These are phyloP conservation scores for Trinorchestia longiramus DNA, from an alignment of 1,140 invertebrate genomes.

Conservation along the genomic window DNA sequence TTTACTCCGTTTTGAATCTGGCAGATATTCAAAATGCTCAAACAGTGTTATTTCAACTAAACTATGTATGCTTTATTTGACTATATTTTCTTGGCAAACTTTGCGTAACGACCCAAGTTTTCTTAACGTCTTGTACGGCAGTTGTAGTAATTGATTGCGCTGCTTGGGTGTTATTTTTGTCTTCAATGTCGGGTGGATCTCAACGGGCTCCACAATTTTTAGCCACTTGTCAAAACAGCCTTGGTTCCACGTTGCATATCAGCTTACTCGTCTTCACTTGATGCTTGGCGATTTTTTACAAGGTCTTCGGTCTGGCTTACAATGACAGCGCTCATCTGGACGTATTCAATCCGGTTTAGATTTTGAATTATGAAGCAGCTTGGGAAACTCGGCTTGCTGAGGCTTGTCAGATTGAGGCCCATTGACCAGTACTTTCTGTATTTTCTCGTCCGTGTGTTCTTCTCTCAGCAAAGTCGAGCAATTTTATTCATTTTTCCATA, in stretches of 20 bases:
- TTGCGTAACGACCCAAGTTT: too few relatives aligned
- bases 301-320: not conserved
- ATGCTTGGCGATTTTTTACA: not conserved
- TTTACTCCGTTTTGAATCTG: too few relatives aligned
- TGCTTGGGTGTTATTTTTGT: too few relatives aligned
- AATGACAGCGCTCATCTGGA: slow-evolving; percentile 24
- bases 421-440: not conserved
- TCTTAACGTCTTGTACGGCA: too few relatives aligned
- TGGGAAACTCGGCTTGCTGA: not conserved
- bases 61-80: too few relatives aligned
- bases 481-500: too few relatives aligned
- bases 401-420: not conserved
- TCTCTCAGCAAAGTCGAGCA: not conserved
- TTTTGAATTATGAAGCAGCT: not conserved
- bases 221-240: not conserved
- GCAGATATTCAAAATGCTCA: too few relatives aligned
- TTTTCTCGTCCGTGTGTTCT: not conserved
- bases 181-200: not conserved
- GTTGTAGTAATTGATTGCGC: too few relatives aligned
- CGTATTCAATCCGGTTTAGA: not conserved
- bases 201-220: slow-evolving; percentile 16
- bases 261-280: slow-evolving; percentile 32
- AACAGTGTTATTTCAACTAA: too few relatives aligned
- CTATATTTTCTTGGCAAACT: too few relatives aligned
- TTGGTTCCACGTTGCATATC: not conserved